Percentiles rank a stretch among this genome's conserved stretches.
Conservation (phyloP, 2,113 vertebrate species). For the Amblyopsis rosae region DNA sequence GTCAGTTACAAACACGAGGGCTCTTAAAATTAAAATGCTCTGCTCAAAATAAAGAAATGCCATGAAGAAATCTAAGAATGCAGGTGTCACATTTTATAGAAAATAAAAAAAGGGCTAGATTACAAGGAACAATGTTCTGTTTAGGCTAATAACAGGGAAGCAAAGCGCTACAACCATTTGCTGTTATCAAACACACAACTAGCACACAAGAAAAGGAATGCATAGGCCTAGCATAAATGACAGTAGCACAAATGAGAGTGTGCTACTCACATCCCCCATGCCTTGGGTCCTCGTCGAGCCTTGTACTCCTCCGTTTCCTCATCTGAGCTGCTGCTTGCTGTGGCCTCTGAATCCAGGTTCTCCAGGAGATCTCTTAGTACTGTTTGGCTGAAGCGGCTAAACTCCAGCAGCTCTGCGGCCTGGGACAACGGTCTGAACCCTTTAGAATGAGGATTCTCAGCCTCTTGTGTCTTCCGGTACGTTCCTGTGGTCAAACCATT, state of each 20-base stretch:
- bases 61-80: neutral
- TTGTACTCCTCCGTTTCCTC: constrained; percentile 77
- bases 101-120: neutral
- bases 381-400: constrained; percentile 74
- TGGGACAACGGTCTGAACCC: constrained; percentile 42
- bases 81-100: neutral
- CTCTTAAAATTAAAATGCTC: neutral
- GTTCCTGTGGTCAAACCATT: constrained; percentile 53
- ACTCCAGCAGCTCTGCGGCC: constrained; percentile 74
- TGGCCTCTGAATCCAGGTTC: constrained; percentile 90
- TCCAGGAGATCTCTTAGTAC: constrained; percentile 80
- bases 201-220: neutral
- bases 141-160: too few species aligned
- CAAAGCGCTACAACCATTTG: too few species aligned
- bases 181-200: too few species aligned
- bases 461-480: too few species aligned
- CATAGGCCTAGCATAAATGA: too few species aligned
- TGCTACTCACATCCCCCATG: constrained; percentile 81
- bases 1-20: neutral
- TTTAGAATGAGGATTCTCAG: too few species aligned
- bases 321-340: constrained; percentile 92
- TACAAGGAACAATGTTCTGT: too few species aligned
- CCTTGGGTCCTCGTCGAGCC: constrained; percentile 59
- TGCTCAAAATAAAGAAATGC: neutral
- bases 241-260: neutral